Conservation (phyloP, 2,888 invertebrate species). For the Chymomyza procnemis region DNA sequence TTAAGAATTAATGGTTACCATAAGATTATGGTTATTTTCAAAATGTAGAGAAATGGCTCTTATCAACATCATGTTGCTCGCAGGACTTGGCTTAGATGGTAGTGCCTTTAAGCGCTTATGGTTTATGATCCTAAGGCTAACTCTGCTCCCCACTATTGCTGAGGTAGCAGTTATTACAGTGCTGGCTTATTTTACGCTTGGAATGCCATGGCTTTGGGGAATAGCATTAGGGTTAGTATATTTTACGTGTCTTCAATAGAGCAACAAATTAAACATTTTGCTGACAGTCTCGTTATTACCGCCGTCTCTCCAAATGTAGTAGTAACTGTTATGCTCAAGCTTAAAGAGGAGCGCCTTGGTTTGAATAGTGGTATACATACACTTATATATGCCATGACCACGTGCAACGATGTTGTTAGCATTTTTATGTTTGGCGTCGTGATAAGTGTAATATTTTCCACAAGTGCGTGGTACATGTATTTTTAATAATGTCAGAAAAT, state of each 20-base stretch:
- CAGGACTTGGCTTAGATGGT: constrained; percentile 83
- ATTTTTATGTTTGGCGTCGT: constrained; percentile 86
- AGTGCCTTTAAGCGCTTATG: constrained; percentile 81
- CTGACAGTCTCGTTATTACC: constrained; percentile 81
- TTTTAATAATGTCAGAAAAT: not conserved
- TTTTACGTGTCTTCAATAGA: not conserved
- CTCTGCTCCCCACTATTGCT: constrained; percentile 81
- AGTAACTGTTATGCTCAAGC: constrained; percentile 83
- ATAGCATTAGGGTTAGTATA: constrained; percentile 79
- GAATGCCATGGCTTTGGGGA: constrained; percentile 83
- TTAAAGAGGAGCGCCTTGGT: constrained; percentile 82
- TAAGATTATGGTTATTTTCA: not conserved
- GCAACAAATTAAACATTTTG: constrained; percentile 1
- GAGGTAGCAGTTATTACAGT: constrained; percentile 81
- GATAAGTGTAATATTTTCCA: constrained; percentile 83
- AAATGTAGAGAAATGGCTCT: constrained; percentile 81
- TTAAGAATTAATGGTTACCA: not conserved
- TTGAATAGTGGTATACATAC: constrained; percentile 87
- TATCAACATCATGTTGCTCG: constrained; percentile 83
- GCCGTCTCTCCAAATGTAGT: constrained; percentile 88
- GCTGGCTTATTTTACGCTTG: constrained; percentile 80
- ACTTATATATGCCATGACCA: constrained; percentile 81
- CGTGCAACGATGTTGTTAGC: constrained; percentile 87
- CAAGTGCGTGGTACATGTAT: constrained; percentile 78
- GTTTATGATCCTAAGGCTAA: constrained; percentile 80